Evolutionary conservation across 2,113 vertebrate genomes (phyloP).

Genomic region (Lophius piscatorius): DNA sequence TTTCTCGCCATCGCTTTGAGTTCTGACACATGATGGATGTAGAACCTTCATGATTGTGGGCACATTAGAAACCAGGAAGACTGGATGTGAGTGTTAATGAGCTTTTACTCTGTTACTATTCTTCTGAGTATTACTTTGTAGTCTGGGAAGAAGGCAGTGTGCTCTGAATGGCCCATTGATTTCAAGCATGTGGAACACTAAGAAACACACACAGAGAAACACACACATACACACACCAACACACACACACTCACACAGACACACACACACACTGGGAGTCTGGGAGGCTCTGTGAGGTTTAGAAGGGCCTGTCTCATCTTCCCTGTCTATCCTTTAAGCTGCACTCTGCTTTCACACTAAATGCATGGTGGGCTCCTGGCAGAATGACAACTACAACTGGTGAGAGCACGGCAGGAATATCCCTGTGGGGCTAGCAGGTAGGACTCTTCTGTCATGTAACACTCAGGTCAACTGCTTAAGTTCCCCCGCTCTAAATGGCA

Average conservation of each 20-base stretch:
- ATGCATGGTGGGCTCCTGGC: slow-evolving; percentile 56
- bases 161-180: slow-evolving; percentile 67
- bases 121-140: slow-evolving; percentile 57
- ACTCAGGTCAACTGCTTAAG: slow-evolving; percentile 14
- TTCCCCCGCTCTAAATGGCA: slow-evolving; percentile 5
- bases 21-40: slow-evolving; percentile 33
- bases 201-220: background rate
- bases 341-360: slow-evolving; percentile 65
- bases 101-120: slow-evolving; percentile 51
- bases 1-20: slow-evolving; percentile 26
- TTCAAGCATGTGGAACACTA: slow-evolving; percentile 53
- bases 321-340: slow-evolving; percentile 64
- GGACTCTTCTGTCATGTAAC: slow-evolving; percentile 15
- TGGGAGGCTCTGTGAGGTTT: slow-evolving; percentile 59
- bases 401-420: slow-evolving; percentile 35
- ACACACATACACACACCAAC: background rate
- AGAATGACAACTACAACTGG: slow-evolving; percentile 57
- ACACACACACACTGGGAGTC: slow-evolving; percentile 24
- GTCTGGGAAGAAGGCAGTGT: slow-evolving; percentile 44
- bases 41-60: slow-evolving; percentile 10
- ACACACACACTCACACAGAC: background rate
- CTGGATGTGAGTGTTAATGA: slow-evolving; percentile 55
- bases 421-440: slow-evolving; percentile 36
- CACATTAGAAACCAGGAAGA: slow-evolving; percentile 8
- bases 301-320: slow-evolving; percentile 67